Base-by-base conservation (phyloP, 2,797 vertebrate genomes). In the Setipinna tenuifilis region DNA sequence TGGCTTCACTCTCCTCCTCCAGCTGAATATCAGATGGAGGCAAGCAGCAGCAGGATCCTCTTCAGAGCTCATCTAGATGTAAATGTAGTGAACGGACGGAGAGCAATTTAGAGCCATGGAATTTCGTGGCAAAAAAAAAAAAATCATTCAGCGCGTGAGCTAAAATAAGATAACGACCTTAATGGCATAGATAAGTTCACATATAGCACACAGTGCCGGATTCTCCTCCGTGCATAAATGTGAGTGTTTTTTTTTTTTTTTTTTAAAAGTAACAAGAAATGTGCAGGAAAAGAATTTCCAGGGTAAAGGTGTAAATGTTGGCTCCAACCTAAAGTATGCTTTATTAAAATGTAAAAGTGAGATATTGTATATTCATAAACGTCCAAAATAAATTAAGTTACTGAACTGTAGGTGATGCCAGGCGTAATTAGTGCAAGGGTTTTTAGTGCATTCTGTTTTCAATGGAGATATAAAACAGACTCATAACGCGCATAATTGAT, bases 41-140 rank as follows among this genome's bases (percentile, higher is more conserved):
- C 3, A 75, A 19, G 68, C 35, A 44, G 35, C 35, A 78, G 35
- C 68, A 0, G 71, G 35, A 44, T 78, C 17, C 71, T 78, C 71
- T 78, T 78, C 71, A 44, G 71, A 21, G 71, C 71, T 78, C 71
- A 44, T 78, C 71, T 78, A 41, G 6, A 78, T 78, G 71, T 1
- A 78, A 78, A 78, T 71, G 65, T 6, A 17, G 28, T 31, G 65
- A 31, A 44, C 31, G 17, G 71, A 21, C 31, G 4, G 71, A 78
- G 31, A 78, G 71, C 3, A 7, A 44, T 78, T 78, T 44, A 78
- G 71, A 5, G 7, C 23, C 41, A 31, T 44, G 71, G 41, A 44
- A 31, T 19, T 19, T 78, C 31, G 19, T 78, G 5, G 16, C 17
- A 19, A 44, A 21, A 78, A 41, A 54, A 54, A 3, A 54, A 14